A percentile compares a stretch with the other conserved stretches of the same genome.
Conservation (phyloP, 2,888 invertebrate genomes). For the Erannis defoliaria region DNA sequence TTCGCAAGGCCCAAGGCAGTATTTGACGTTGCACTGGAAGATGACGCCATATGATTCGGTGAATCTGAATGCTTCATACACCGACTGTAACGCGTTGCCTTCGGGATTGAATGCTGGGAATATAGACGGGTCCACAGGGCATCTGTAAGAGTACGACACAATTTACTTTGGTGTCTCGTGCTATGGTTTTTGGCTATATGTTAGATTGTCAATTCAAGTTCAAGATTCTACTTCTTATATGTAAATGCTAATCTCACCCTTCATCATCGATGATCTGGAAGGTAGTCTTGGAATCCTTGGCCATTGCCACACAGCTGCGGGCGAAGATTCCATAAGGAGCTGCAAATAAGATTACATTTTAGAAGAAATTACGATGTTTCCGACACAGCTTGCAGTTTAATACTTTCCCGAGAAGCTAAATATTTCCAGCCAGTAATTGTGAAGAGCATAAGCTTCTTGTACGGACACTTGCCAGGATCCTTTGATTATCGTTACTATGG, state of each 20-base stretch:
- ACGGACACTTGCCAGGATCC: too few relatives aligned
- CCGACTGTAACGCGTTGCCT: slow-evolving; percentile 95
- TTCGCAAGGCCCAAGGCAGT: slow-evolving; percentile 97
- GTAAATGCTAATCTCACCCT: too few relatives aligned
- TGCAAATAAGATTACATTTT: slow-evolving; percentile 65
- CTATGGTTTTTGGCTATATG: background rate
- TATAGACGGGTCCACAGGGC: slow-evolving; percentile 96
- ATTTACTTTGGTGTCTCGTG: background rate
- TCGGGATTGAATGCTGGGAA: slow-evolving; percentile 97
- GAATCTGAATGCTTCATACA: slow-evolving; percentile 98
- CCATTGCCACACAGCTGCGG: slow-evolving; percentile 98
- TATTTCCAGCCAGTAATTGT: too few relatives aligned
- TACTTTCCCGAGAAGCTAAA: background rate
- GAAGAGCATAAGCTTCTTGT: too few relatives aligned
- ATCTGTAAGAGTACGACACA: slow-evolving; percentile 78
- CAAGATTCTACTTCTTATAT: too few relatives aligned
- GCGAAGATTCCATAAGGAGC: slow-evolving; percentile 98
- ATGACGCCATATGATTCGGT: slow-evolving; percentile 98
- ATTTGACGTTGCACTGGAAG: slow-evolving; percentile 98
- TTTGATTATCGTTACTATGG: too few relatives aligned
- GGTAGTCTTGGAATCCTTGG: slow-evolving; percentile 97
- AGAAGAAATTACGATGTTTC: background rate
- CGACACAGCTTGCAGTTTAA: background rate
- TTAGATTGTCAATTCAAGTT: too few relatives aligned
- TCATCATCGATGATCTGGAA: slow-evolving; percentile 98